Evolutionary conservation across 2,113 vertebrate species (phyloP).

Genomic region (Malurus elegans): DNA sequence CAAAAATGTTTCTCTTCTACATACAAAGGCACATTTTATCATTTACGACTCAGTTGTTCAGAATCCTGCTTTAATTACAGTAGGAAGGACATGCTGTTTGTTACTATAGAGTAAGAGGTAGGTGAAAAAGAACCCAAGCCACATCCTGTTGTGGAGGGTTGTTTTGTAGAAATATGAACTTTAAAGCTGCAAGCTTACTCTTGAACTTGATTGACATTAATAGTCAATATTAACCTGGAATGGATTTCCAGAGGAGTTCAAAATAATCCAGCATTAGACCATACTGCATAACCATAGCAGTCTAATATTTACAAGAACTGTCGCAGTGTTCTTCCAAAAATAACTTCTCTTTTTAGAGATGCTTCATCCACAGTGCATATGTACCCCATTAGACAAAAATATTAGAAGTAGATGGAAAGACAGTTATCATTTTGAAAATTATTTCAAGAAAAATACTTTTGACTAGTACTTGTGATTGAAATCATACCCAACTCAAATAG

Average conservation of each 20-base stretch:
- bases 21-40: not conserved
- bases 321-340: not conserved
- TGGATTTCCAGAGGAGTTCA: not conserved
- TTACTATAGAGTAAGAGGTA: not conserved
- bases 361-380: not conserved
- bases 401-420: not conserved
- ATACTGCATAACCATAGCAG: not conserved
- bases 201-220: not conserved
- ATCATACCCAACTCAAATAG: not conserved
- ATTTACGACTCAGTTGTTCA: not conserved
- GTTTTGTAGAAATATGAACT: not conserved
- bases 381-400: not conserved
- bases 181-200: not conserved
- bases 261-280: not conserved
- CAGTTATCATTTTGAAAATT: not conserved
- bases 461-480: not conserved
- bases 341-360: not conserved
- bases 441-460: not conserved
- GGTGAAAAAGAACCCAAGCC: not conserved
- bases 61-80: slow-evolving; percentile 17
- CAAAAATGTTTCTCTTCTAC: not conserved
- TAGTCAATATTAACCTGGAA: not conserved
- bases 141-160: slow-evolving; percentile 27
- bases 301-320: not conserved
- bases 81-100: slow-evolving; percentile 1